Conservation (phyloP, 2,888 invertebrate species). For the Euplexia lucipara region DNA sequence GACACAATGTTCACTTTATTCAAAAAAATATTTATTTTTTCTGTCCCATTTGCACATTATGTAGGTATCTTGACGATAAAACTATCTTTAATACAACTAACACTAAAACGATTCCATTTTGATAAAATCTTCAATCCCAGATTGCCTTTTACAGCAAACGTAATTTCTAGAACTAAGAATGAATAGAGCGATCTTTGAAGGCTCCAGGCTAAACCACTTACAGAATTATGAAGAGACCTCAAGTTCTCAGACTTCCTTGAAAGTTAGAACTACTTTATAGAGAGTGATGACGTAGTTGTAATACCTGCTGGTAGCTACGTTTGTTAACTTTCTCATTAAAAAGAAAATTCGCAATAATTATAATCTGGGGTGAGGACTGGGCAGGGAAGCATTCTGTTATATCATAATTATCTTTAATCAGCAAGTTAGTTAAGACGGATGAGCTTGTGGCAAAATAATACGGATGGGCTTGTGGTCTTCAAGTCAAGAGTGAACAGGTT, state of each 20-base stretch:
- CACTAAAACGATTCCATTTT: not conserved
- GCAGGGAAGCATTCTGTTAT: not conserved
- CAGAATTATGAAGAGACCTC: conserved; percentile 19
- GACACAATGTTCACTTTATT: too few relatives aligned
- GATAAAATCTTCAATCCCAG: not conserved
- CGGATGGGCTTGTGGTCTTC: too few relatives aligned
- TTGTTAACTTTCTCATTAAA: conserved; percentile 5
- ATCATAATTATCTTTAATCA: too few relatives aligned
- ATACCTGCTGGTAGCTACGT: conserved; percentile 1
- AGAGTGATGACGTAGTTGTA: conserved; percentile 22
- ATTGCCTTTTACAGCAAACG: conserved; percentile 8
- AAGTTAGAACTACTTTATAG: conserved; percentile 17
- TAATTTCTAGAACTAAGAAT: conserved; percentile 4
- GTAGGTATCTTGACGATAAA: too few relatives aligned
- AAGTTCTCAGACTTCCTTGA: conserved; percentile 18
- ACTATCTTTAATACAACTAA: too few relatives aligned
- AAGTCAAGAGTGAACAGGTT: too few relatives aligned
- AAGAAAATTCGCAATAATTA: not conserved
- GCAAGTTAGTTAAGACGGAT: too few relatives aligned
- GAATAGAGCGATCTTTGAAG: conserved; percentile 3
- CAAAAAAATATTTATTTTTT: too few relatives aligned
- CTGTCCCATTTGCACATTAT: too few relatives aligned
- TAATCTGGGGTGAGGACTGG: not conserved
- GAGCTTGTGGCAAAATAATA: too few relatives aligned
- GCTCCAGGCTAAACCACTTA: conserved; percentile 26